These are phyloP conservation scores for Onthophagus sagittarius DNA, from an alignment of 2,888 invertebrate genomes.

Conservation along the genomic window DNA sequence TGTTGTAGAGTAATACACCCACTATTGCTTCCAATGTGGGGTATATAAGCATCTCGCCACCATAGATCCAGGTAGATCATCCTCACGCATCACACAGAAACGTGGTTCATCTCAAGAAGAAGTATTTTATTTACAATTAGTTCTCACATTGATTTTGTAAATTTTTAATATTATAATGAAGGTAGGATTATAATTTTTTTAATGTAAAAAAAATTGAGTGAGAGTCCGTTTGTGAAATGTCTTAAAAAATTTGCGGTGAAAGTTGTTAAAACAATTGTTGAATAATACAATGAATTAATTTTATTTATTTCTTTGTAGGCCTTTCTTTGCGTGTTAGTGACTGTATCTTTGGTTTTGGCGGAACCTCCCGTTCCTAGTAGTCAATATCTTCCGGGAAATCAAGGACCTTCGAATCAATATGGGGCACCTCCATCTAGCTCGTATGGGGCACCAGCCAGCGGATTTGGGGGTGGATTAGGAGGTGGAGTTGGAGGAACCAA, in stretches of 20 bases:
- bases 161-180: neutral
- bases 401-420: neutral
- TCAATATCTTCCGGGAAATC: conserved; percentile 7
- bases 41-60: conserved; percentile 4
- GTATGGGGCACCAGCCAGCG: conserved; percentile 1
- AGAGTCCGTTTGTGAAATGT: neutral
- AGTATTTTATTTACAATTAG: neutral
- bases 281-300: neutral
- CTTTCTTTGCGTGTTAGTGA: neutral
- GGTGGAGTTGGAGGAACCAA: neutral
- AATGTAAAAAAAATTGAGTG: too few species aligned
- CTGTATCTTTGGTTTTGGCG: neutral
- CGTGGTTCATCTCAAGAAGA: neutral
- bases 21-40: neutral
- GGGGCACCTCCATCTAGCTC: conserved; percentile 8
- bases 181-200: neutral
- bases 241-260: neutral
- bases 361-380: conserved; percentile 3
- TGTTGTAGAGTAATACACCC: conserved; percentile 11
- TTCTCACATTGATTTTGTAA: neutral
- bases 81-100: conserved; percentile 1
- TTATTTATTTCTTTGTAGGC: neutral
- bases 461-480: neutral
- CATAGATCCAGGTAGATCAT: neutral
- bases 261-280: neutral